A percentile compares a stretch with the other conserved stretches of the same genome.
phyloP scores from a whole-genome alignment of 2,888 invertebrate species.

The Diarsia rubi region DNA sequence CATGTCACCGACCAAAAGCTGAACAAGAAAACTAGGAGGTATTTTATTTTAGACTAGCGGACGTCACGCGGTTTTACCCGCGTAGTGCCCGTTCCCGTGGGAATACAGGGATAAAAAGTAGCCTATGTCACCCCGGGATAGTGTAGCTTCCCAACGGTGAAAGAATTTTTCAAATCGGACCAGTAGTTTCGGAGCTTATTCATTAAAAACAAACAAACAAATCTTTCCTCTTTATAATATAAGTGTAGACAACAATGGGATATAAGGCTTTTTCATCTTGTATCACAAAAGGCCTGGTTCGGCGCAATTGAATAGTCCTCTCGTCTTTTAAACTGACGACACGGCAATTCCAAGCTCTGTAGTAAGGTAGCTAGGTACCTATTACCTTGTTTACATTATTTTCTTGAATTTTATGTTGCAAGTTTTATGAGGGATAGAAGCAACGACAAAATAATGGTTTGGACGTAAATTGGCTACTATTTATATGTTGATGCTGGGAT shows the following conservation, averaged over 20 bases:
- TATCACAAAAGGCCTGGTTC: not conserved
- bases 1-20: not conserved
- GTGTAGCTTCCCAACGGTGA: no score
- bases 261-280: not conserved
- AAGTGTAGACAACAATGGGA: not conserved
- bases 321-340: not conserved
- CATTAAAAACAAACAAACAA: no score
- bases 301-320: not conserved
- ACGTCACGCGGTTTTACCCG: no score
- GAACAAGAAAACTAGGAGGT: not conserved
- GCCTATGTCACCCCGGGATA: no score
- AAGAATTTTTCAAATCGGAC: no score
- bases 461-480: slow-evolving; percentile 52
- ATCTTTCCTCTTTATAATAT: no score
- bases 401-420: slow-evolving; percentile 50
- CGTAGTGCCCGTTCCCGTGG: no score
- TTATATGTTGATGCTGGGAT: slow-evolving; percentile 51
- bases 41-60: no score
- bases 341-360: not conserved
- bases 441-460: slow-evolving; percentile 38
- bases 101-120: no score
- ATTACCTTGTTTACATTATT: slow-evolving; percentile 53
- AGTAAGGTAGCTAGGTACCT: not conserved
- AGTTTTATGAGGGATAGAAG: slow-evolving; percentile 51
- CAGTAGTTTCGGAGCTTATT: no score